phyloP scores from a whole-genome alignment of 2,797 vertebrate species.

The Bufotes viridis region DNA sequence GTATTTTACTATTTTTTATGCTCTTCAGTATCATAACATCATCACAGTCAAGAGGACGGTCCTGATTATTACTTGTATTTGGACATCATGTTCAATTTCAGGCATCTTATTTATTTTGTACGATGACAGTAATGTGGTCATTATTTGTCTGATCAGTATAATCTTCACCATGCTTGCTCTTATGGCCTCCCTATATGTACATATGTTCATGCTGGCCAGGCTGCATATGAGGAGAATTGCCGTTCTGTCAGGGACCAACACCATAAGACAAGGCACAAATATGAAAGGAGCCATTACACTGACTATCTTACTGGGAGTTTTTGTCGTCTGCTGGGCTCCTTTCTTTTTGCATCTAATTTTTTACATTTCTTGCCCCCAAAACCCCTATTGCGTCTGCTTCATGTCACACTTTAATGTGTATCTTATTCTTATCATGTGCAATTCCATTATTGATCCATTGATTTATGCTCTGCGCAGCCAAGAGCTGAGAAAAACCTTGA shows the following conservation, averaged over 20 bases:
- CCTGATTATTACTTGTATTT: conserved; percentile 84
- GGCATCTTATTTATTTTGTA: conserved; percentile 92
- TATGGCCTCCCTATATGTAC: conserved; percentile 93
- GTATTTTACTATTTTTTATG: conserved; percentile 96
- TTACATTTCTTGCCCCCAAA: conserved; percentile 92
- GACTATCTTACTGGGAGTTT: conserved; percentile 93
- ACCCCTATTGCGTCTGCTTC: conserved; percentile 94
- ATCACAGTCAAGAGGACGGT: conserved; percentile 85
- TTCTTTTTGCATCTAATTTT: conserved; percentile 94
- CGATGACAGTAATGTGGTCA: conserved; percentile 88
- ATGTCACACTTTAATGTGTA: conserved; percentile 98
- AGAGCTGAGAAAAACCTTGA: conserved; percentile 94
- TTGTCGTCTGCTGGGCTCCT: conserved; percentile 95
- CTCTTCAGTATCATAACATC: conserved; percentile 94
- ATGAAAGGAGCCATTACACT: conserved; percentile 95
- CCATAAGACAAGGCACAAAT: conserved; percentile 87
- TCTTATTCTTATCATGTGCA: conserved; percentile 97
- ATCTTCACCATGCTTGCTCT: conserved; percentile 96
- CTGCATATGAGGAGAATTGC: conserved; percentile 93
- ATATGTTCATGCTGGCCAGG: conserved; percentile 95
- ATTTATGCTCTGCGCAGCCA: conserved; percentile 97
- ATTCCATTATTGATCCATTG: conserved; percentile 92
- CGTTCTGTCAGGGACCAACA: conserved; percentile 82
- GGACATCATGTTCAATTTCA: conserved; percentile 84
- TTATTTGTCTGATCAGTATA: conserved; percentile 92